These are phyloP conservation scores for Manis pentadactyla DNA, from an alignment of 2,797 vertebrate species.

Conservation along the genomic window DNA sequence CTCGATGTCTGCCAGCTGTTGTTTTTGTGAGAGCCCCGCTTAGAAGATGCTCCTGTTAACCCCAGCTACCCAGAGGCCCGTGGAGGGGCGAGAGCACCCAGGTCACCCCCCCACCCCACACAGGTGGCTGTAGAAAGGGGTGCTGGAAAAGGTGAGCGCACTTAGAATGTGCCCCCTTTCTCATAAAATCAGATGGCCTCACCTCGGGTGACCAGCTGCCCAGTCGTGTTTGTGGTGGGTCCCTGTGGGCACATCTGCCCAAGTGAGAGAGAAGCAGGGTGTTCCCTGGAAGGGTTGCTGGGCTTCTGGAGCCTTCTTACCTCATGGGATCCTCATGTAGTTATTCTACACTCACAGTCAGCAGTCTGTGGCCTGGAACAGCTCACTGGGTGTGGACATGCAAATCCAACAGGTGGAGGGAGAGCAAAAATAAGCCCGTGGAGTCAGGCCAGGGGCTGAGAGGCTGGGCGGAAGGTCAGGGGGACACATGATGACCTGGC, in stretches of 20 bases:
- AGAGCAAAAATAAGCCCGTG: slow-evolving; percentile 52
- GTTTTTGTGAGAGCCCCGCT: background rate
- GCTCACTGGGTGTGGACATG: slow-evolving; percentile 24
- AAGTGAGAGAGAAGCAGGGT: background rate
- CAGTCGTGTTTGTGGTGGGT: background rate
- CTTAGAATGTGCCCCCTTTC: background rate
- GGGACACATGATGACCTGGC: slow-evolving; percentile 5
- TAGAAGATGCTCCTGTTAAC: background rate
- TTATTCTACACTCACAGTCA: background rate
- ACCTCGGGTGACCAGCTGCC: background rate
- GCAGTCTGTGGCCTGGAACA: background rate
- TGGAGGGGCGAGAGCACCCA: fast-evolving
- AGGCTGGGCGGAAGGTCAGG: slow-evolving; percentile 41
- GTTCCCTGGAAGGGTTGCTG: background rate
- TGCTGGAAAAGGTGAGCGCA: background rate
- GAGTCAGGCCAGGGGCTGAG: slow-evolving; percentile 40
- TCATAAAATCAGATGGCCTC: background rate
- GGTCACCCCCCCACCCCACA: background rate
- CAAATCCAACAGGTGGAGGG: slow-evolving; percentile 65
- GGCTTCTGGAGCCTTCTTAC: slow-evolving; percentile 4
- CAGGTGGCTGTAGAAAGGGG: background rate
- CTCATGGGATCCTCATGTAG: background rate
- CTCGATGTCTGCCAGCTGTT: too few species aligned
- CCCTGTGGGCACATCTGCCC: background rate
- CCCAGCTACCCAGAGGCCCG: fast-evolving